phyloP scores from a whole-genome alignment of 2,797 vertebrate genomes.

The Astyanax mexicanus region DNA sequence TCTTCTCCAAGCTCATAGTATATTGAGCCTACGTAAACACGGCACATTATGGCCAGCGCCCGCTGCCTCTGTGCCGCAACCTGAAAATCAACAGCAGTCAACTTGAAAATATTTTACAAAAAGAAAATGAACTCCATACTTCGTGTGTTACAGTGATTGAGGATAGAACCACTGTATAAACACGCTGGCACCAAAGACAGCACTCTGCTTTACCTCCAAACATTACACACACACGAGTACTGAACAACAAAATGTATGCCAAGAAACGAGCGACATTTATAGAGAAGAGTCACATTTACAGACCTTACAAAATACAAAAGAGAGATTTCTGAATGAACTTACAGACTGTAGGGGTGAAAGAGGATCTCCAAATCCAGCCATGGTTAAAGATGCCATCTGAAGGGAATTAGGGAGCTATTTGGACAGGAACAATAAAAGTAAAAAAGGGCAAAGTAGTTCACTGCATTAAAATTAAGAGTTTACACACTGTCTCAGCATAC shows the following conservation, averaged over 20 bases:
- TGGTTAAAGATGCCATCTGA: constrained; percentile 95
- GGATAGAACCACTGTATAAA: constrained; percentile 56
- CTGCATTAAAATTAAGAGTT: too few relatives aligned
- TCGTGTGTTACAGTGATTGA: constrained; percentile 48
- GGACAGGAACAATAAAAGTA: too few relatives aligned
- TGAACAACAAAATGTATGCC: constrained; percentile 42
- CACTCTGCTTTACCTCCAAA: constrained; percentile 48
- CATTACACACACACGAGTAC: constrained; percentile 53
- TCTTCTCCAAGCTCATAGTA: constrained; percentile 91
- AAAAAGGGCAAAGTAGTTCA: too few relatives aligned
- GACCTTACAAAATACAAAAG: background rate
- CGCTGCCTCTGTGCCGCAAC: constrained; percentile 90
- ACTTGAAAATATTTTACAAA: background rate
- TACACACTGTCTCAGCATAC: too few relatives aligned
- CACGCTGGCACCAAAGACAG: constrained; percentile 52
- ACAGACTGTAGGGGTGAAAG: constrained; percentile 96
- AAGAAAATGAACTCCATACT: background rate
- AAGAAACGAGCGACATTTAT: too few relatives aligned
- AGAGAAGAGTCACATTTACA: background rate
- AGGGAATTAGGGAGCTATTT: constrained; percentile 60
- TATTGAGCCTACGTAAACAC: constrained; percentile 88
- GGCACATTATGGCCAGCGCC: constrained; percentile 90
- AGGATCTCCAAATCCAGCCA: constrained; percentile 90
- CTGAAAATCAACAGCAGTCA: constrained; percentile 62
- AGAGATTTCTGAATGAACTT: constrained; percentile 65